phyloP scores from a whole-genome alignment of 1,140 invertebrate genomes.

The Diorhabda carinulata region DNA sequence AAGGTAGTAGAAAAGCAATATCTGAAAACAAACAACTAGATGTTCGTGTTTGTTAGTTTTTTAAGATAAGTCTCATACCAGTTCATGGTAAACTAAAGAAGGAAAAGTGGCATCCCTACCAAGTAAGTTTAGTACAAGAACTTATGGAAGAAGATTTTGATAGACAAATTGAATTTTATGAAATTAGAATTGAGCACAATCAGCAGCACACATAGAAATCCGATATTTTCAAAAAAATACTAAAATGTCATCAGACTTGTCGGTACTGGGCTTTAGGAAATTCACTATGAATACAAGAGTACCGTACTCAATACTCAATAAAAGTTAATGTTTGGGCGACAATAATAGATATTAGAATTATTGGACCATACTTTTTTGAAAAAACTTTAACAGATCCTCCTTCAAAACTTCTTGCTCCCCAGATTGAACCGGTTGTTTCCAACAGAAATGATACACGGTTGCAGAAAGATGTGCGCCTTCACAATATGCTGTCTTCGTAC shows the following conservation, averaged over 20 bases:
- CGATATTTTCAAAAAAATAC: neutral
- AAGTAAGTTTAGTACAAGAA: neutral
- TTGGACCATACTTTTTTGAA: neutral
- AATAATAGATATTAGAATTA: neutral
- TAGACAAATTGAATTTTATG: too few species aligned
- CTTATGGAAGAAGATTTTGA: too few species aligned
- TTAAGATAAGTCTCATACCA: slow-evolving; percentile 4
- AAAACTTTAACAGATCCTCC: neutral
- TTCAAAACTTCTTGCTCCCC: too few species aligned
- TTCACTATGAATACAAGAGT: neutral
- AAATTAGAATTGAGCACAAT: neutral
- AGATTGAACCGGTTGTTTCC: too few species aligned
- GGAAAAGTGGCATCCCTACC: slow-evolving; percentile 8
- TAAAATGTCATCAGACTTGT: neutral
- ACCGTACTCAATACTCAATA: neutral
- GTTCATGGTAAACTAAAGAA: neutral
- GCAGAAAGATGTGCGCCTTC: too few species aligned
- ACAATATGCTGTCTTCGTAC: too few species aligned
- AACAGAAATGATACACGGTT: too few species aligned
- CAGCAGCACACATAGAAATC: neutral
- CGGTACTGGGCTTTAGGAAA: neutral
- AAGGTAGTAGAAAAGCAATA: neutral
- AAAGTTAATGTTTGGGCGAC: neutral
- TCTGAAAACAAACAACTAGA: neutral
- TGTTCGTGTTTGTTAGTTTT: neutral